Percentiles rank a stretch among this genome's conserved stretches.
These are phyloP conservation scores for Aricia artaxerxes DNA, from an alignment of 2,888 invertebrate species.

Conservation along the genomic window DNA sequence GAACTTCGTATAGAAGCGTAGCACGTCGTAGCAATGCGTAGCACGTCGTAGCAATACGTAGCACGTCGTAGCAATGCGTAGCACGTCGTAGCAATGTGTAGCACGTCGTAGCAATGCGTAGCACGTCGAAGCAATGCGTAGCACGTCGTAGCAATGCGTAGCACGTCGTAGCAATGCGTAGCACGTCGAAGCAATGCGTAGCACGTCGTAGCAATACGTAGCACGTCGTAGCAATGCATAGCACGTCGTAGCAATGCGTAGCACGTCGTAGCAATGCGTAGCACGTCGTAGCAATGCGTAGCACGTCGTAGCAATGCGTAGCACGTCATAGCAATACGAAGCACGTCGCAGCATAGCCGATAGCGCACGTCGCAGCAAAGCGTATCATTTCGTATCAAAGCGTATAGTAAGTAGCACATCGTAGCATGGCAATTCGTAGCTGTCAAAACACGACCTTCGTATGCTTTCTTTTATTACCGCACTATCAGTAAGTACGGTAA, in stretches of 20 bases:
- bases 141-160: not conserved
- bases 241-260: not conserved
- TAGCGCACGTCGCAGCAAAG: not conserved
- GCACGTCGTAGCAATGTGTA: no score
- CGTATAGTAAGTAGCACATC: not conserved
- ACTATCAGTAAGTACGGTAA: constrained; percentile 3
- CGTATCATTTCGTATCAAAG: not conserved
- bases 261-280: not conserved
- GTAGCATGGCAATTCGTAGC: not conserved
- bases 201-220: not conserved
- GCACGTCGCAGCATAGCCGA: not conserved
- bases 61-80: no score
- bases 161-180: not conserved
- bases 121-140: not conserved
- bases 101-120: not conserved
- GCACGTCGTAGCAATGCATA: no score
- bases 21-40: no score
- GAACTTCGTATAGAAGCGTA: no score
- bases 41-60: not conserved
- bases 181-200: not conserved
- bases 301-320: not conserved
- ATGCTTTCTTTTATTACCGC: not conserved
- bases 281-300: not conserved
- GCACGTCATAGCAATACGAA: no score
- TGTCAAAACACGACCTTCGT: not conserved